Conservation (phyloP, 2,888 invertebrate genomes). For the Epinotia demarniana region DNA sequence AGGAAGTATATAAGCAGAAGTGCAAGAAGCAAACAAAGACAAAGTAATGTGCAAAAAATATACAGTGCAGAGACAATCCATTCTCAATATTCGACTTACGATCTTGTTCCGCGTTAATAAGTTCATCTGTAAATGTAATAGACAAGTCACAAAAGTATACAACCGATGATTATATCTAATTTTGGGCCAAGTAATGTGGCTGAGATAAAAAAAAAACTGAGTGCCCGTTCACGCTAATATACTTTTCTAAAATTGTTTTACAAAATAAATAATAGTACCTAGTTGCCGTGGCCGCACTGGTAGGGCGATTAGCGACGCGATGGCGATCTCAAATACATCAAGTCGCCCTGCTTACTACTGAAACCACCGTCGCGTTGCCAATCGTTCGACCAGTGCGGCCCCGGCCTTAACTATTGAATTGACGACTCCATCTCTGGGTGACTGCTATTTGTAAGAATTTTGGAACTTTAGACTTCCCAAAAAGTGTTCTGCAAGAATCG, state of each 20-base stretch:
- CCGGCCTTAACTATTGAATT: no score
- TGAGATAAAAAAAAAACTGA: neutral
- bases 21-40: slow-evolving; percentile 33
- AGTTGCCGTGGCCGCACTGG: no score
- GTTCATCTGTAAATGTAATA: slow-evolving; percentile 74
- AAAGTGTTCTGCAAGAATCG: no score
- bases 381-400: no score
- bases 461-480: no score
- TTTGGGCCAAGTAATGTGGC: neutral
- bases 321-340: no score
- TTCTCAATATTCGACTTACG: slow-evolving; percentile 67
- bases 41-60: slow-evolving; percentile 19
- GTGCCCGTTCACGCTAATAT: neutral
- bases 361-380: no score
- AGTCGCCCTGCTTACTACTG: no score
- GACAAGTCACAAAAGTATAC: slow-evolving; percentile 28
- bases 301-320: no score
- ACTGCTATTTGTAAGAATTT: no score
- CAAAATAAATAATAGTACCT: no score
- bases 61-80: slow-evolving; percentile 31
- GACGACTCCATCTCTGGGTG: no score
- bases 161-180: neutral
- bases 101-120: slow-evolving; percentile 72
- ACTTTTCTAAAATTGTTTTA: neutral
- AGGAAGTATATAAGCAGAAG: neutral